Conservation (phyloP, 2,797 vertebrate species). For the Neosalanx taihuensis region DNA sequence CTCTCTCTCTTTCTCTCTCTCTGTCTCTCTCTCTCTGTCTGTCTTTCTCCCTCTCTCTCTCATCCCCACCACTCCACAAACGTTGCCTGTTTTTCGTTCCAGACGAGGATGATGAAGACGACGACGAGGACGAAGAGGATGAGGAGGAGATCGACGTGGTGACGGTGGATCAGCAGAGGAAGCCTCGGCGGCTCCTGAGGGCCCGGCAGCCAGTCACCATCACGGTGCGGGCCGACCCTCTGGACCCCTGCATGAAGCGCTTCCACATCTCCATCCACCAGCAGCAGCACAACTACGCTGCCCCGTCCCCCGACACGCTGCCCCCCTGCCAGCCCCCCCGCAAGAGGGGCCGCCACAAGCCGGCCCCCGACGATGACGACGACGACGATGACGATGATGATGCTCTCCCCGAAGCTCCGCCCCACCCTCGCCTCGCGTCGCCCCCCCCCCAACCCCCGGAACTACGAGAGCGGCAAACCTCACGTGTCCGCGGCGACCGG, state of each 20-base stretch:
- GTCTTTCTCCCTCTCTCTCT: not conserved
- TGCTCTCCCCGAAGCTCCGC: slow-evolving; percentile 34
- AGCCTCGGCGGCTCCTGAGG: slow-evolving; percentile 72
- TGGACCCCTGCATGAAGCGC: slow-evolving; percentile 85
- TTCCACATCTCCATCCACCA: slow-evolving; percentile 94
- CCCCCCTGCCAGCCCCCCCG: slow-evolving; percentile 53
- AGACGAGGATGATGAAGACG: slow-evolving; percentile 62
- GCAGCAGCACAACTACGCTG: slow-evolving; percentile 91
- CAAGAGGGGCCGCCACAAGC: slow-evolving; percentile 69
- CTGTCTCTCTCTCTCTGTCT: too few relatives aligned
- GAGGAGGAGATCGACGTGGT: slow-evolving; percentile 91
- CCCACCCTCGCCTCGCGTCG: slow-evolving; percentile 47
- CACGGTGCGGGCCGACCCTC: slow-evolving; percentile 80
- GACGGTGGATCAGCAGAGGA: slow-evolving; percentile 86
- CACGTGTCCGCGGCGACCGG: slow-evolving; percentile 38
- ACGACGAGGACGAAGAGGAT: slow-evolving; percentile 60
- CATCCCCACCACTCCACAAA: not conserved
- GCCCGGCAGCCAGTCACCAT: slow-evolving; percentile 86
- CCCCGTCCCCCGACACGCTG: slow-evolving; percentile 76
- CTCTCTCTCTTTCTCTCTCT: too few relatives aligned
- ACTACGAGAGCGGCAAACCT: slow-evolving; percentile 58
- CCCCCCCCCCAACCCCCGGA: slow-evolving; percentile 61
- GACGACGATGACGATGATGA: too few relatives aligned
- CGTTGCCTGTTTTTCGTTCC: slow-evolving; percentile 11
- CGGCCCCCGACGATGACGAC: slow-evolving; percentile 14